A percentile compares a stretch with the other conserved stretches of the same genome.
Evolutionary conservation across 2,888 invertebrate species (phyloP).

Genomic region (Epiblema foenella): DNA sequence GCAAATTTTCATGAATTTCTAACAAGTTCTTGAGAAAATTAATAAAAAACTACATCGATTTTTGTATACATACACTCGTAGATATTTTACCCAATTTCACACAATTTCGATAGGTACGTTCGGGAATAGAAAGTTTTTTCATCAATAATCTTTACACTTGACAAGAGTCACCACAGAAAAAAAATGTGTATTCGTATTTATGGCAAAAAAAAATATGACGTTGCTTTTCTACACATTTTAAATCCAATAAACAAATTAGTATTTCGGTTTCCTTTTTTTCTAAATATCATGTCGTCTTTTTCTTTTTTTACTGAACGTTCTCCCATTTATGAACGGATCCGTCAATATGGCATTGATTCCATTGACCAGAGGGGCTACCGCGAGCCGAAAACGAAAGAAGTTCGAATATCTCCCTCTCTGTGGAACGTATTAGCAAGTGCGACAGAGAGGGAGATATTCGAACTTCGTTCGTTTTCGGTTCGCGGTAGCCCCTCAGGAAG

Average conservation of each 20-base stretch:
- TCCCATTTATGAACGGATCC: not conserved
- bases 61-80: slow-evolving; percentile 17
- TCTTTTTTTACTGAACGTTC: slow-evolving; percentile 5
- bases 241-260: not conserved
- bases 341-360: not conserved
- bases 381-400: no score
- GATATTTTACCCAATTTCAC: not conserved
- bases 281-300: not conserved
- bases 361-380: no score
- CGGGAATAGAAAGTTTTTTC: not conserved
- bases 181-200: not conserved
- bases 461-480: no score
- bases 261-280: not conserved
- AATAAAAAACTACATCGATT: slow-evolving; percentile 31
- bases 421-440: no score
- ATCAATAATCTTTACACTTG: not conserved
- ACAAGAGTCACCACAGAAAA: not conserved
- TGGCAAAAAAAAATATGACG: not conserved
- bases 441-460: no score
- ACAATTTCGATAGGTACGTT: slow-evolving; percentile 2
- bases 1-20: slow-evolving; percentile 1
- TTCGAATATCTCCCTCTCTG: no score
- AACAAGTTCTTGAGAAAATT: not conserved
- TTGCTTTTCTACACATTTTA: not conserved
- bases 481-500: no score